phyloP scores from a whole-genome alignment of 2,888 invertebrate genomes.

The Coecobrya sp. region DNA sequence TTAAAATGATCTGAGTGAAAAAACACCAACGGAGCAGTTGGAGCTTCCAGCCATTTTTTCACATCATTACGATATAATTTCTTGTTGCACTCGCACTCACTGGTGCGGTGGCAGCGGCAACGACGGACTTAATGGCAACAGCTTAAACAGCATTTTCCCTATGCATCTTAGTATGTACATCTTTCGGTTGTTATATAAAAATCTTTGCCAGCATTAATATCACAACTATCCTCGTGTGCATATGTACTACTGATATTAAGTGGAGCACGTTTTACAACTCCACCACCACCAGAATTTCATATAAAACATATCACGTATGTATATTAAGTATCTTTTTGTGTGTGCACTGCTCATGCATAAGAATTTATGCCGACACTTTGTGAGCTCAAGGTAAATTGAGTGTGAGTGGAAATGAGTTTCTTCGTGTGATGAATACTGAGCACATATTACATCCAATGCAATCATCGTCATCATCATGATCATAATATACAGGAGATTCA shows the following conservation, averaged over 20 bases:
- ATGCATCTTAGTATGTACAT: background rate
- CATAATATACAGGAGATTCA: slow-evolving; percentile 58
- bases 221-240: background rate
- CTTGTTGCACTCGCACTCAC: slow-evolving; percentile 52
- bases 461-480: slow-evolving; percentile 70
- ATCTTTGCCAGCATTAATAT: background rate
- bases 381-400: slow-evolving; percentile 80
- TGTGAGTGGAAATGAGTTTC: slow-evolving; percentile 80
- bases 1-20: slow-evolving; percentile 77
- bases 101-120: slow-evolving; percentile 9
- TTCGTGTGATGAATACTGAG: slow-evolving; percentile 81
- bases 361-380: slow-evolving; percentile 79
- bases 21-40: slow-evolving; percentile 75
- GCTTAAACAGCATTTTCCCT: background rate
- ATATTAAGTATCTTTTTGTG: slow-evolving; percentile 52
- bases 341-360: slow-evolving; percentile 70
- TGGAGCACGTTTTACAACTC: slow-evolving; percentile 60
- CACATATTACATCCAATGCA: slow-evolving; percentile 76
- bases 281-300: slow-evolving; percentile 32
- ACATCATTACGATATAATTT: slow-evolving; percentile 79
- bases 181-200: background rate
- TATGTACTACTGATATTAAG: slow-evolving; percentile 20
- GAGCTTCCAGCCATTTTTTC: slow-evolving; percentile 75
- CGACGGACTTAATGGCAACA: slow-evolving; percentile 37
- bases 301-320: slow-evolving; percentile 37